These are phyloP conservation scores for Hoplias malabaricus DNA, from an alignment of 2,113 vertebrate genomes.

Conservation along the genomic window DNA sequence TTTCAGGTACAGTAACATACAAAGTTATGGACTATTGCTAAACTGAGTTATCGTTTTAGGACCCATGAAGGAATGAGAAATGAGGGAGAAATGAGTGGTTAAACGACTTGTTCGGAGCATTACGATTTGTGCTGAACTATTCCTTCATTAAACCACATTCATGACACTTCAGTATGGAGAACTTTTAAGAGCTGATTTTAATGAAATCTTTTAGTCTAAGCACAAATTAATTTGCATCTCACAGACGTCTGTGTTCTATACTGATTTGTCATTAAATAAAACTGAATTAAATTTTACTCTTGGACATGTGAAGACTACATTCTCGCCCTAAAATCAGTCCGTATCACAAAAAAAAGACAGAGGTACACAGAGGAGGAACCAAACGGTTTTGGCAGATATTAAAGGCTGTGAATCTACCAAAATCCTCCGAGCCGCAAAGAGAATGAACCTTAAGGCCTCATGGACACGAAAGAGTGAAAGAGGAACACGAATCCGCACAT, in stretches of 20 bases:
- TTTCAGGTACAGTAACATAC: too few relatives aligned
- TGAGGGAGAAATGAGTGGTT: too few relatives aligned
- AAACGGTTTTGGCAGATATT: background rate
- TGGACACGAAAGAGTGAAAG: background rate
- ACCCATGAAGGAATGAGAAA: too few relatives aligned
- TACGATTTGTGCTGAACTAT: too few relatives aligned
- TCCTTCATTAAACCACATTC: too few relatives aligned
- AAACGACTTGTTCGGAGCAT: too few relatives aligned
- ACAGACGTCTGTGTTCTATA: background rate
- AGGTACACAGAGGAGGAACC: conserved; percentile 1
- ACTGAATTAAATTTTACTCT: background rate
- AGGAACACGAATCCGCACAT: background rate
- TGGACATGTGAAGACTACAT: background rate
- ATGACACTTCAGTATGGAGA: too few relatives aligned
- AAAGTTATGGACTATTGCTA: too few relatives aligned
- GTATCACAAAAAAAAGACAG: conserved; percentile 6
- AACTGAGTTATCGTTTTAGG: too few relatives aligned
- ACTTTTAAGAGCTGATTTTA: background rate
- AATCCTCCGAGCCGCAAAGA: background rate
- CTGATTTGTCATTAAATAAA: background rate
- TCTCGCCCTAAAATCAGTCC: background rate
- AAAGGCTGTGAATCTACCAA: background rate
- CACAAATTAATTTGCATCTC: background rate
- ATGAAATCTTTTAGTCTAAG: background rate
- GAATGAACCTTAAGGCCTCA: conserved; percentile 3